Evolutionary conservation across 2,888 invertebrate genomes (phyloP).

Genomic region (Dynastes maya): DNA sequence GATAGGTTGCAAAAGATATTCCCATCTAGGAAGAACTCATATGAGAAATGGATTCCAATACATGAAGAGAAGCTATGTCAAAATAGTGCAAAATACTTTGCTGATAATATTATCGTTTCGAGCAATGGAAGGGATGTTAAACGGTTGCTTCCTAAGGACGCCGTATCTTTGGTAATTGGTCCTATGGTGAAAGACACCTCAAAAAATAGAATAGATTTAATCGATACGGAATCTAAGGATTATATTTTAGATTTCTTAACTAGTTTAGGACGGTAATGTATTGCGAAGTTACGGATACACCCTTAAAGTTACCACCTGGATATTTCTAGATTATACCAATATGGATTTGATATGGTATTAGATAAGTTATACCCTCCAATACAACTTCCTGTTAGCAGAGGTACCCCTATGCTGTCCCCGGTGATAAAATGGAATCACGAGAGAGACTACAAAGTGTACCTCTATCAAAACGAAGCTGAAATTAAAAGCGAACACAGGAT

Average conservation of each 20-base stretch:
- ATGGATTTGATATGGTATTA: slow-evolving; percentile 83
- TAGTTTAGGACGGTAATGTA: slow-evolving; percentile 40
- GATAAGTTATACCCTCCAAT: slow-evolving; percentile 84
- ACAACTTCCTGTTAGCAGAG: slow-evolving; percentile 87
- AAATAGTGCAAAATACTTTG: slow-evolving; percentile 12
- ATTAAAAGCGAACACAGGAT: slow-evolving; percentile 79
- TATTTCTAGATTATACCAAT: slow-evolving; percentile 80
- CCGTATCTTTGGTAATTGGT: slow-evolving; percentile 3
- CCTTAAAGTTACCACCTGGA: neutral
- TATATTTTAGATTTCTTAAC: neutral
- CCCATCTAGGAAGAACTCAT: neutral
- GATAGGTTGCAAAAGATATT: slow-evolving; percentile 1
- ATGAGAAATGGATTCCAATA: slow-evolving; percentile 15
- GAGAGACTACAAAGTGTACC: slow-evolving; percentile 82
- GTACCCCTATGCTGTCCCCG: slow-evolving; percentile 88
- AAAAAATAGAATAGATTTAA: neutral
- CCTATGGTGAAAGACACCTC: neutral
- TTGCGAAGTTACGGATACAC: neutral
- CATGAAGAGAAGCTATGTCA: neutral
- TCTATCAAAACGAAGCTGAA: slow-evolving; percentile 79
- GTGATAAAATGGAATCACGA: slow-evolving; percentile 91
- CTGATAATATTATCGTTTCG: neutral
- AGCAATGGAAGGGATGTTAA: neutral
- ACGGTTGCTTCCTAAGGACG: neutral
- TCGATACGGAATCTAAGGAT: slow-evolving; percentile 9